Base-by-base conservation (phyloP, 2,888 invertebrate species). In the Epicampocera succincta region DNA sequence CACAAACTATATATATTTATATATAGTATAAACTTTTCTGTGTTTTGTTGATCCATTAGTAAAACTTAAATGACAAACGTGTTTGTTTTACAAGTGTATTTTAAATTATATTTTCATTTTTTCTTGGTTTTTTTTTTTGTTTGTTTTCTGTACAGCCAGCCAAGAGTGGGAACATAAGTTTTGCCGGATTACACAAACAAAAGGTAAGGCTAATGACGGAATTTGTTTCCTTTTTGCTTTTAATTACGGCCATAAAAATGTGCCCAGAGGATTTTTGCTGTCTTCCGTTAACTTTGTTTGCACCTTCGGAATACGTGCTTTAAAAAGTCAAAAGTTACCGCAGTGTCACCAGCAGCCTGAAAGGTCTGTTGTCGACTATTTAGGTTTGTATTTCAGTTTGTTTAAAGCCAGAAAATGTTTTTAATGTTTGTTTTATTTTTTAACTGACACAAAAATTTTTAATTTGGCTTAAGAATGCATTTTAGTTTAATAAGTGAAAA, bases 41-140 rank as follows among this genome's bases (percentile, higher is more conserved):
- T 13, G 9, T 38, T 40, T 63, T 54, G 44, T 5, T 40, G 44
- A 42, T 52, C 17, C 60, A 68, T 75, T 71, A 42, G 63, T 13
- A 42, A 56, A 76, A 54, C 38, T 46, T n/a, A 42, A 69, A 61
- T 54, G 44, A 38, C 44, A 76, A 69, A 76, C 44, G 61, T 76
- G 68, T 69, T 68, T 58, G 17, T 58, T 61, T 44, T 44, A 58
- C 33, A 50, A 60, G 38, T 15, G 29, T 52, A 38, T 44, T 68
- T 75, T 21, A 19, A 68, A 42, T 60, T 25, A 60, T 29, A 54
- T 8, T 15, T 48, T 33, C 33, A 33, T 33, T 46, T 15, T 8
- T 3, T 42, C 4, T 42, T 4, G 4, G 4, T 42, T 12, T 1
- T n/a, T 42, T 42, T 42, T 8, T 1, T 42, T 17, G 25, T 33